phyloP scores from a whole-genome alignment of 2,888 invertebrate genomes.

The Caenorhabditis afra region DNA sequence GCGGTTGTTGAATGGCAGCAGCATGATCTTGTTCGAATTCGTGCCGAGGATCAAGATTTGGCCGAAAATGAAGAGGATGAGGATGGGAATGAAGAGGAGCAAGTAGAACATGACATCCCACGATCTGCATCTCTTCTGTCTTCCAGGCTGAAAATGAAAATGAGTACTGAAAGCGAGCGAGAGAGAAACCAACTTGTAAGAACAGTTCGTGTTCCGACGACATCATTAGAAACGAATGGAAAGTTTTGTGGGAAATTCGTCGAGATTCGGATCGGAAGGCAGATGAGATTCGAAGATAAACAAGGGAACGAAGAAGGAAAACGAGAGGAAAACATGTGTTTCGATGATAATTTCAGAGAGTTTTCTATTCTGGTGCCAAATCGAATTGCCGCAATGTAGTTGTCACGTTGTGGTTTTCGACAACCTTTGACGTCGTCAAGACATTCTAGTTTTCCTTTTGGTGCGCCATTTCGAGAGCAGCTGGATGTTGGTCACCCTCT shows the following conservation, averaged over 20 bases:
- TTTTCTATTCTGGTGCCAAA: too few species aligned
- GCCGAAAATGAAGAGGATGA: not conserved
- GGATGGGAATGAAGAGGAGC: not conserved
- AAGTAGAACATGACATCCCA: slow-evolving; percentile 7
- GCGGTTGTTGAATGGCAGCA: slow-evolving; percentile 1
- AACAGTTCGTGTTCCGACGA: slow-evolving; percentile 5
- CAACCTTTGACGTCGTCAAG: too few species aligned
- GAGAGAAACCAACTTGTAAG: not conserved
- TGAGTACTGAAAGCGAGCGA: not conserved
- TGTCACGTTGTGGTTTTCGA: too few species aligned
- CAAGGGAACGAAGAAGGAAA: too few species aligned
- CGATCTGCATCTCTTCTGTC: not conserved
- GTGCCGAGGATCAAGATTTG: not conserved
- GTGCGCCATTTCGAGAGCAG: too few species aligned
- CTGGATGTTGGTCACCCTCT: too few species aligned
- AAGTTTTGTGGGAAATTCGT: not conserved
- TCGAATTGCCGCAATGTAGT: too few species aligned
- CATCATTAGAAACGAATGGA: not conserved
- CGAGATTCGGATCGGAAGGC: not conserved
- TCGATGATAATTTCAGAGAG: too few species aligned
- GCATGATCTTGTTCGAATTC: not conserved
- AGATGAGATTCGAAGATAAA: not conserved
- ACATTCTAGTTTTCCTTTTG: too few species aligned
- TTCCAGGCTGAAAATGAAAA: not conserved
- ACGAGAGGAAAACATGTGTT: too few species aligned